Conservation (phyloP, 1,140 invertebrate species). For the Adoxophyes honmai region DNA sequence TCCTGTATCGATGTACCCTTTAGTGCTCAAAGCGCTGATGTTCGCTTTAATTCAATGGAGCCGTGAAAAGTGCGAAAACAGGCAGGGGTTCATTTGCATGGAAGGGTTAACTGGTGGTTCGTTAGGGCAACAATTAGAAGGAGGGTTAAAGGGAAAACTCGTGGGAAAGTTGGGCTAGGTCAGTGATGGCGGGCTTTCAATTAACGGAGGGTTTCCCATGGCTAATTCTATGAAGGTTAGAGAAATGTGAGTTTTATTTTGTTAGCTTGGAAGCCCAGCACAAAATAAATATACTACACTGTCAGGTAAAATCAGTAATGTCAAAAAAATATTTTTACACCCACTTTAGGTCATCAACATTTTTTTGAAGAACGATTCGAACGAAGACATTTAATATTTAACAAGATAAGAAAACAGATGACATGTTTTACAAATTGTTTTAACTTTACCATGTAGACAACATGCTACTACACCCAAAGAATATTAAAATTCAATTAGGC, state of each 20-base stretch:
- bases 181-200: conserved; percentile 32
- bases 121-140: conserved; percentile 68
- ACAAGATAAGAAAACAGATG: too few species aligned
- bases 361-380: too few species aligned
- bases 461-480: conserved; percentile 12
- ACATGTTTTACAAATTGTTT: not conserved
- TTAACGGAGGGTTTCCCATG: conserved; percentile 14
- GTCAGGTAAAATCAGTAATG: too few species aligned
- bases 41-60: conserved; percentile 73
- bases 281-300: too few species aligned
- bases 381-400: conserved; percentile 1
- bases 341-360: too few species aligned
- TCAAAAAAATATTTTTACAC: not conserved
- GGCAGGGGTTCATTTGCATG: conserved; percentile 75
- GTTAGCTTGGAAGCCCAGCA: too few species aligned
- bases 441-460: too few species aligned
- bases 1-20: too few species aligned
- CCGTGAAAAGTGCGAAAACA: conserved; percentile 62
- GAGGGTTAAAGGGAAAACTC: conserved; percentile 51
- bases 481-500: not conserved
- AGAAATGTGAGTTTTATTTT: too few species aligned
- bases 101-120: conserved; percentile 68
- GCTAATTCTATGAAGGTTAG: too few species aligned
- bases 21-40: conserved; percentile 46
- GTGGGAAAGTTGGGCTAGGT: conserved; percentile 69